Base-by-base conservation (phyloP, 2,113 vertebrate species). In the Oceanodroma tethys region DNA sequence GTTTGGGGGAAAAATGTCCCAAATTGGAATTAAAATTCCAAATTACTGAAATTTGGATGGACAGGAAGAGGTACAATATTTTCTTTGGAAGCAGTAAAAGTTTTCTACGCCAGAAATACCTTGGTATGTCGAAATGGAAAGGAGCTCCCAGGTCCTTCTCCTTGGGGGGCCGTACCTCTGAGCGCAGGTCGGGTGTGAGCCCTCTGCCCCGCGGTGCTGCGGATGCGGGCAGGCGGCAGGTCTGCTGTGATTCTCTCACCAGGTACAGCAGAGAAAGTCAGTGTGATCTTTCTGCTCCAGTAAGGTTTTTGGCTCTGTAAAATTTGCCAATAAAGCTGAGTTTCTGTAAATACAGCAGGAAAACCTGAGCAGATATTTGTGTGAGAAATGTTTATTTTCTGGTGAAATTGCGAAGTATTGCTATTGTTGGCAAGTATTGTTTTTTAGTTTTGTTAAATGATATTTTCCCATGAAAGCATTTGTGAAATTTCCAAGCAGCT, bases 161-260 rank as follows among this genome's bases (percentile, higher is more conserved):
- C 18, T 8, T 7, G 18, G 14, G n/a, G 55, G 47, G 9, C 29
- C 52, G 7, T 63, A 29, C 16, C 71, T 47, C 13, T 6, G 11
- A 47, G 40, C 3, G 13, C 32, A 3, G 58, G 84, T 47, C 6
- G 27, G 4, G 30, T 13, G 9, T 3, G 14, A 95, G 38, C 55
- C 34, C 48, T 27, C 47, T 50, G 40, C 59, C 50, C 34, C 0
- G 2, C 0, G 1, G 21, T 9, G 27, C 40, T 36, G 42, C 16
- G 1, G 1, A 1, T 27, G 21, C 19, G 59, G 13, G 11, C 22
- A 6, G 40, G 42, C 53, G 66, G 40, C 45, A 22, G 0, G 42
- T 40, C 58, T 62, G 53, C 71, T 53, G 34, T 30, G 13, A 6
- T 30, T 14, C 52, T 43, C 27, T 55, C 1, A 1, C 27, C 5